phyloP scores from a whole-genome alignment of 2,888 invertebrate species.

The Lepidocyrtoides sp. region DNA sequence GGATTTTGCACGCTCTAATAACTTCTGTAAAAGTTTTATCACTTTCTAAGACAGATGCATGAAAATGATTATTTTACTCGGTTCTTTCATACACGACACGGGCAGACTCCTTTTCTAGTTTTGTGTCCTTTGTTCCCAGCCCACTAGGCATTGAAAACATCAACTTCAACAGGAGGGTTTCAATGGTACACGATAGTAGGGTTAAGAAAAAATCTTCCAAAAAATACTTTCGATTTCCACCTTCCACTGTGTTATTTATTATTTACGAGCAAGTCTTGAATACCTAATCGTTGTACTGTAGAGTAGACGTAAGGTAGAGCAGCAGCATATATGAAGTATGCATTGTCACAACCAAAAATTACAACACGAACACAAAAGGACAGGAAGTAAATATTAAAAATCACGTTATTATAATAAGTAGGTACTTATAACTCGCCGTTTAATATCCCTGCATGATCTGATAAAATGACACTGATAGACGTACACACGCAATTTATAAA shows the following conservation, averaged over 20 bases:
- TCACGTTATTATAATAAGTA: neutral
- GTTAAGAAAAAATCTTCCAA: neutral
- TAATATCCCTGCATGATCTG: neutral
- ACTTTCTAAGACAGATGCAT: conserved; percentile 71
- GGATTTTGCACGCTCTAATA: conserved; percentile 77
- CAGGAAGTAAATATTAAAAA: conserved; percentile 2
- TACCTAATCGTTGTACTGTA: neutral
- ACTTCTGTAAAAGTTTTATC: conserved; percentile 62
- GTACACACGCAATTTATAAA: neutral
- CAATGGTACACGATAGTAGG: neutral
- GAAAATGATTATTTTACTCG: conserved; percentile 26
- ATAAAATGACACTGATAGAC: conserved; percentile 27
- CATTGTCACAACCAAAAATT: neutral
- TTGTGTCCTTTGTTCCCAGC: neutral
- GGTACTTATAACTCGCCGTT: neutral
- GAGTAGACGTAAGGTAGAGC: too few relatives aligned
- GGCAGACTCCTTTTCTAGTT: neutral
- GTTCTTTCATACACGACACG: conserved; percentile 4
- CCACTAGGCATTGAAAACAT: neutral
- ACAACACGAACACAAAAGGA: conserved; percentile 22
- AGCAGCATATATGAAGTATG: neutral
- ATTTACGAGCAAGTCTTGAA: neutral
- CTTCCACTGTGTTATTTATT: neutral
- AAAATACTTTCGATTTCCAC: conserved; percentile 27
- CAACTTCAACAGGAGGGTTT: neutral